Base-by-base conservation (phyloP, 2,888 invertebrate species). In the Yponomeuta cagnagella region DNA sequence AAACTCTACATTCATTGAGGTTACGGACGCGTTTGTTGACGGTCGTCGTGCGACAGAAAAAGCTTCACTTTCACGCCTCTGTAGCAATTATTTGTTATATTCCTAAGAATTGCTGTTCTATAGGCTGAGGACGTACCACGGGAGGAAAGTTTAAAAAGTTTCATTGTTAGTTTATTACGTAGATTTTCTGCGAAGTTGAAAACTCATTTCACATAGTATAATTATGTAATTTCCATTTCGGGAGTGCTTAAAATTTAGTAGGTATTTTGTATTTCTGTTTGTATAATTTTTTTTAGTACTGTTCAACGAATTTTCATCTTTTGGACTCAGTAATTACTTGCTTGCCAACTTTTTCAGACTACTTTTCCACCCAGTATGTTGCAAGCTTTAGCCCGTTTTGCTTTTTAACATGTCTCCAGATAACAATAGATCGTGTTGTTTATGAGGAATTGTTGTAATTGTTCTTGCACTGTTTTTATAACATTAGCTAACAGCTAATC, bases 41-140 rank as follows among this genome's bases (percentile, higher is more conserved):
- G 73, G 75, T 75, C 72, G 74, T 75, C 72, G 74, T 75, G 79
- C 76, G 77, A 78, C 79, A 58, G 52, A 82, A 85, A 76, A 87
- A 87, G 81, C 79, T 83, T 77, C 80, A 85, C 89, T 89, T 90
- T 90, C 89, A 82, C 88, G 83, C 80, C 77, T 81, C 10, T 31
- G 48, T 77, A 76, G 78, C 84, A 85, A 84, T 86, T 82, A 80
- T 76, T 86, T 82, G 80, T 76, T 76, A 76, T 74, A 75, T 75
- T 73, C 71, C 71, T 75, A 73, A 74, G 76, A 79, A 80, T 81
- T 83, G 82, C 82, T 83, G 80, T 80, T 77, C 74, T 80, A n/a
- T 58, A 58, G 52, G 52, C 1, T 58, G 15, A 1, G 52, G 52
- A 58, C 52, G 12, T 58, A 58, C 15, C 15, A 15, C 15, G 52